These are phyloP conservation scores for Caenorhabditis inopinata DNA, from an alignment of 1,140 invertebrate genomes.

Conservation along the genomic window DNA sequence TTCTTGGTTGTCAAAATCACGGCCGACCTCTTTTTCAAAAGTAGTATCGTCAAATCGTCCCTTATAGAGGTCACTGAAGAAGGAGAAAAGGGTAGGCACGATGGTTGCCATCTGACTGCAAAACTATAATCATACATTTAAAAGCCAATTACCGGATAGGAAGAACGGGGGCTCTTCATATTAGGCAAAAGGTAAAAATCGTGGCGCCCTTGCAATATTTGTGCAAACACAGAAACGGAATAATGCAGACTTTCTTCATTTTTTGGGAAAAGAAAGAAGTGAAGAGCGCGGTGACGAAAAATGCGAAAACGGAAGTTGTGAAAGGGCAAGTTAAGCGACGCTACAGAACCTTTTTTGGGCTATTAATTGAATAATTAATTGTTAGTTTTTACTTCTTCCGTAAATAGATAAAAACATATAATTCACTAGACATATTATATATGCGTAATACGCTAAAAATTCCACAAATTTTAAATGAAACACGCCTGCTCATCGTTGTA, in stretches of 20 bases:
- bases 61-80: background rate
- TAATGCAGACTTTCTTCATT: background rate
- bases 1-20: conserved; percentile 27
- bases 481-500: too few relatives aligned
- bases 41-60: background rate
- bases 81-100: conserved; percentile 22
- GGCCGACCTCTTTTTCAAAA: conserved; percentile 13
- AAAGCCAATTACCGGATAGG: background rate
- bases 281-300: too few relatives aligned
- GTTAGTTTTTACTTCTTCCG: too few relatives aligned
- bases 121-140: conserved; percentile 25
- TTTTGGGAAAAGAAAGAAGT: background rate
- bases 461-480: too few relatives aligned
- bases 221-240: background rate
- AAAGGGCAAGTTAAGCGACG: too few relatives aligned
- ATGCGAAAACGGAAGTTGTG: too few relatives aligned
- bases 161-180: too few relatives aligned
- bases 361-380: too few relatives aligned
- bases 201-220: background rate
- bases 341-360: too few relatives aligned
- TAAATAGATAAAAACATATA: too few relatives aligned
- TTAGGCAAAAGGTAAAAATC: background rate
- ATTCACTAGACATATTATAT: too few relatives aligned
- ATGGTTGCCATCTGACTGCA: conserved; percentile 20
- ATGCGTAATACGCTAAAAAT: too few relatives aligned